Conservation (phyloP, 2,113 vertebrate genomes). For the Pangasianodon gigas region DNA sequence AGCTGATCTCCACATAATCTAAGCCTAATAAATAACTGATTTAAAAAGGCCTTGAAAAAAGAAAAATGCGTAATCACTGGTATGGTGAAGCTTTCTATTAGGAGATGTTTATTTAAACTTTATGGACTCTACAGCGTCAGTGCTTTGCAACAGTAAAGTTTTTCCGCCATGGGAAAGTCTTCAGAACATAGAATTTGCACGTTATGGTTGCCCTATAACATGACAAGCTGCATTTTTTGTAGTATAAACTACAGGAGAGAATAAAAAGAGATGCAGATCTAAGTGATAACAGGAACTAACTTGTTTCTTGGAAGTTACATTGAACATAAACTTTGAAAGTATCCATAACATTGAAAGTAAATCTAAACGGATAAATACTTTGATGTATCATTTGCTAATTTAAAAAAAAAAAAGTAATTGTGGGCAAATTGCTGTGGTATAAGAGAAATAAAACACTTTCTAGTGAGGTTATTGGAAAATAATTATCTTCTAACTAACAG, state of each 20-base stretch:
- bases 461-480: neutral
- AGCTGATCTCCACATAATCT: neutral
- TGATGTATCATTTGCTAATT: too few species aligned
- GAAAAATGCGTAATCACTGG: neutral
- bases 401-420: too few species aligned
- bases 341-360: too few species aligned
- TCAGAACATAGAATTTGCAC: neutral
- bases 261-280: neutral
- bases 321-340: too few species aligned
- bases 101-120: neutral
- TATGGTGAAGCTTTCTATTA: neutral
- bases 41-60: neutral
- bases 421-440: too few species aligned
- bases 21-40: neutral
- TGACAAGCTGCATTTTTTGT: neutral
- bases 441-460: too few species aligned
- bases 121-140: neutral
- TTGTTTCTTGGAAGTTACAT: too few species aligned
- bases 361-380: too few species aligned
- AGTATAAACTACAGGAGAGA: neutral
- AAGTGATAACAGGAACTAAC: neutral
- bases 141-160: neutral
- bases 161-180: neutral
- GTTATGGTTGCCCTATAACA: neutral
- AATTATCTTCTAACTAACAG: neutral